Base-by-base conservation (phyloP, 2,888 invertebrate genomes). In the Germaria angustata region DNA sequence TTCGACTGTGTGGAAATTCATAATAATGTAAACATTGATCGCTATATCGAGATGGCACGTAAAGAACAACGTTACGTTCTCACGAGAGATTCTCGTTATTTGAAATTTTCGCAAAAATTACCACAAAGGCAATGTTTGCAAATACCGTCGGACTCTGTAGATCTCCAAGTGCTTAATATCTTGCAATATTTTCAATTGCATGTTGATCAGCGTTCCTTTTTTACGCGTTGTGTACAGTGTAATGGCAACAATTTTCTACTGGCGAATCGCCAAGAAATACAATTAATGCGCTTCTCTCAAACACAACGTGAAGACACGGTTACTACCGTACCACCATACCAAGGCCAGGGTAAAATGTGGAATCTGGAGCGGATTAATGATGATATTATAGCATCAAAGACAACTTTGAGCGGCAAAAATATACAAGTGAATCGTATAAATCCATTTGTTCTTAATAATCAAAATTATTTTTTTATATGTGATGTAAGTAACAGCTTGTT, bases 401-500 rank as follows among this genome's bases (percentile, higher is more conserved):
- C 55, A 2, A 86, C 86, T 22, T 71, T 80, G 24, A 82, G 79
- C n/a, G 85, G 86, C 2, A 80, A 71, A 53, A 46, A 55, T 2
- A 85, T 86, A 49, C 82, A 84, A 75, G 15, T 84, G n/a, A 79
- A 85, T 79, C 84, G 84, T 34, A 80, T 86, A 32, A 85, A 80
- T 51, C 81, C 81, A 28, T 76, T 80, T 66, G 69, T 80, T 76
- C 68, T 86, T 15, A 80, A 75, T 28, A 84, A 78, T 44, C 84
- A 81, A 57, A 80, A 85, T 65, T 72, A 84, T 66, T 85, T 85
- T 71, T 86, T 83, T 51, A 86, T 86, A 84, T 86, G 86, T 85
- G 85, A 86, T 85, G 86, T 86, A 80, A 84, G 86, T 79, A n/a
- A 34, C 44, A 20, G 11, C 0, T 20, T 32, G 11, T 46, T 15